Evolutionary conservation across 2,888 invertebrate species (phyloP).

Genomic region (Nemotelus pantherinus): DNA sequence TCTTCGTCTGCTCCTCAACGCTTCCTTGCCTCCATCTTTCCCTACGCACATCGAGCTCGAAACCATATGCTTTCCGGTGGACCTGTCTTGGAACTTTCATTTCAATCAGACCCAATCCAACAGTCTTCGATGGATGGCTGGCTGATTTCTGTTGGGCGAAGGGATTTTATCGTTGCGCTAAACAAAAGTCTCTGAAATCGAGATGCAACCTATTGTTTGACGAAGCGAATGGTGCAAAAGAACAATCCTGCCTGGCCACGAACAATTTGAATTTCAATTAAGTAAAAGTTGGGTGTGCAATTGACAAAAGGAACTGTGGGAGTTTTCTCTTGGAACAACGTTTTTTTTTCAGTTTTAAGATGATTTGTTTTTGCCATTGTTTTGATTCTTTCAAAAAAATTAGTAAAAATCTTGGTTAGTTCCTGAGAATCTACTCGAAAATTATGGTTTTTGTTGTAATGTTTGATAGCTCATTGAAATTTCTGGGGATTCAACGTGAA

Average conservation of each 20-base stretch:
- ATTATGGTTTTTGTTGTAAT: too few relatives aligned
- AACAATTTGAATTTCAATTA: slow-evolving; percentile 19
- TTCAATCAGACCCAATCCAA: not conserved
- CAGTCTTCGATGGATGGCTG: not conserved
- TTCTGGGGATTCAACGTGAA: too few relatives aligned
- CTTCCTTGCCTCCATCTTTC: not conserved
- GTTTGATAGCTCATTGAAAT: too few relatives aligned
- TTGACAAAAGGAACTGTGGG: too few relatives aligned
- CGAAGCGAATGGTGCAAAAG: not conserved
- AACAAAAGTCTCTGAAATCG: not conserved
- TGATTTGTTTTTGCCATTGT: too few relatives aligned
- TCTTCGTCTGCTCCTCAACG: not conserved
- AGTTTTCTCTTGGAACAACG: too few relatives aligned
- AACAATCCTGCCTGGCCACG: slow-evolving; percentile 13
- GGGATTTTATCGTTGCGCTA: not conserved
- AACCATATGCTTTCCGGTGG: not conserved
- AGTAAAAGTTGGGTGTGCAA: not conserved
- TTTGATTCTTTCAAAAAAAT: too few relatives aligned
- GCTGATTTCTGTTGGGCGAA: not conserved
- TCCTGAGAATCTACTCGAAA: too few relatives aligned
- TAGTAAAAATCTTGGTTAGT: too few relatives aligned
- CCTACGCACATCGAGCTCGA: not conserved
- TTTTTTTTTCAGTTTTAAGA: too few relatives aligned
- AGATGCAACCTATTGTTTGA: slow-evolving; percentile 22
- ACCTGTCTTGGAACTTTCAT: not conserved